Evolutionary conservation across 2,888 invertebrate species (phyloP), one percentile per base, ranked within the genome.

Genomic region (Meghimatium bilineatum): DNA sequence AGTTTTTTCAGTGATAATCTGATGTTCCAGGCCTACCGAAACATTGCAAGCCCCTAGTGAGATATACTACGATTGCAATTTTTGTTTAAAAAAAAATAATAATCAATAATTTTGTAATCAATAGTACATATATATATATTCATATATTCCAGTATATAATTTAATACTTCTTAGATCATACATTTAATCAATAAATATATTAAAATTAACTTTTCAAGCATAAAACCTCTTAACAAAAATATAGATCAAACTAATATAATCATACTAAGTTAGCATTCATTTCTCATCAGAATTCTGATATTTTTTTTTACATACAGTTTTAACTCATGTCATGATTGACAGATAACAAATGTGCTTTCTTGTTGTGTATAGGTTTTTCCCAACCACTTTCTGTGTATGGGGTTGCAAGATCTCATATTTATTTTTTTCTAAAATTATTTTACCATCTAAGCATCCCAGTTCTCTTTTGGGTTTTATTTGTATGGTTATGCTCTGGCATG

Each of bases 31-130:
- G 44, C n/a, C 67, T 66, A n/a, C 78, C 66, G 67, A 78, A 78
- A 78, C 78, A 78, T 78, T 78, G 78, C 66, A 78, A 66, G 78
- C 78, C 78, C 66, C 78, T 78, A 78, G 78, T 78, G 78, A 78
- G 77, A 77, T 63, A 72, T 74, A 32, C 20, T 23, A 32, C 52
- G 20, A 74, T 23, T 36, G 38, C 38, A 38, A 49, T 49, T n/a
- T 74, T 74, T 49, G n/a, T n/a, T n/a, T n/a, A n/a, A n/a, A n/a
- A n/a, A n/a, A n/a, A n/a, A n/a, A n/a, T n/a, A n/a, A n/a, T 44
- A 44, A 44, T 1, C 38, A 44, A 6, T 72, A 44, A 8, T 74
- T n/a, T 49, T 74, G 20, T 32, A 74, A 74, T 8, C 74, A 32
- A 10, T 34, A 29, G 44, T 44, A 44, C 12, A 44, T 44, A 44